A percentile compares a stretch with the other conserved stretches of the same genome.
These are phyloP conservation scores for Bruchidius siliquastri DNA, from an alignment of 2,888 invertebrate genomes.

Conservation along the genomic window DNA sequence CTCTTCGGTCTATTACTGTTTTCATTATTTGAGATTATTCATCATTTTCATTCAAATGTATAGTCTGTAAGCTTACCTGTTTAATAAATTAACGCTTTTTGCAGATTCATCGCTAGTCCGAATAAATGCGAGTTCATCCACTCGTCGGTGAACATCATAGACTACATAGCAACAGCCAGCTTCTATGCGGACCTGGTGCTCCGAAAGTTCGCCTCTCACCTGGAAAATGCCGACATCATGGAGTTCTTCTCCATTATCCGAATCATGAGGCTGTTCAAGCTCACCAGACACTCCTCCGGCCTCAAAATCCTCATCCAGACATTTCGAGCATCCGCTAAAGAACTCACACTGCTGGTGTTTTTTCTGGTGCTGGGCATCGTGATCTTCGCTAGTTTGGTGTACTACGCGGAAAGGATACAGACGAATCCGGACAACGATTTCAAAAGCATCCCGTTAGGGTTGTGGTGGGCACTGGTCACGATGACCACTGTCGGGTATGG, in stretches of 20 bases:
- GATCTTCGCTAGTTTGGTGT: slow-evolving; percentile 96
- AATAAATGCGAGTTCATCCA: slow-evolving; percentile 93
- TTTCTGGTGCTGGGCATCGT: slow-evolving; percentile 97
- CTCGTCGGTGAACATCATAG: slow-evolving; percentile 95
- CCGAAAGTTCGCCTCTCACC: slow-evolving; percentile 83
- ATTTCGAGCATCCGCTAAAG: slow-evolving; percentile 95
- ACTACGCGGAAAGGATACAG: slow-evolving; percentile 91
- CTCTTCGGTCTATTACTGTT: too few species aligned
- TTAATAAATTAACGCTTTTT: neutral
- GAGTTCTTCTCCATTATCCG: slow-evolving; percentile 98
- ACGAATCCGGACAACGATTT: slow-evolving; percentile 95
- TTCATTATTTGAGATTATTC: too few species aligned
- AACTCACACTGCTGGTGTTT: slow-evolving; percentile 91
- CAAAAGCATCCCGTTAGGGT: slow-evolving; percentile 93
- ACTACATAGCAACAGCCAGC: slow-evolving; percentile 96
- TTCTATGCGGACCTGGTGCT: slow-evolving; percentile 94
- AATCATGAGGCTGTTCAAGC: slow-evolving; percentile 95
- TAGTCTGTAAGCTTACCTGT: too few species aligned
- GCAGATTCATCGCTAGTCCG: slow-evolving; percentile 79
- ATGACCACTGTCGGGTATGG: slow-evolving; percentile 99
- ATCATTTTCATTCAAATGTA: too few species aligned
- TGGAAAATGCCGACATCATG: slow-evolving; percentile 92
- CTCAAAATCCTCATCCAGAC: slow-evolving; percentile 97
- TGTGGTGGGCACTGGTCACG: slow-evolving; percentile 99
- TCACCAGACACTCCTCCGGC: slow-evolving; percentile 95